Evolutionary conservation across 2,888 invertebrate genomes (phyloP), one percentile per base, ranked within the genome.

Genomic region (Tiliacea citrago): DNA sequence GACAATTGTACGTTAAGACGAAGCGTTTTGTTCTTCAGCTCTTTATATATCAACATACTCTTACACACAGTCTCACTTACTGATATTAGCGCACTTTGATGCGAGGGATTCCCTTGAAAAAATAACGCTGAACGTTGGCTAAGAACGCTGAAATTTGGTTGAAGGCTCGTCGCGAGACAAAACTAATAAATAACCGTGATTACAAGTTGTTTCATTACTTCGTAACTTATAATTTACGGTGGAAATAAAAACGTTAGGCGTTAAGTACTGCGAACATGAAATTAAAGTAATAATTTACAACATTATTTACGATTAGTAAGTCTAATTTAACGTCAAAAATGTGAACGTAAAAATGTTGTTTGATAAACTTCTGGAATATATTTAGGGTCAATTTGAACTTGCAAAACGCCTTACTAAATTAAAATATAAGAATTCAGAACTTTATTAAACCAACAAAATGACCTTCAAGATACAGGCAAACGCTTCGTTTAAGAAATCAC

Each of bases 1-100:
- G 89, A 87, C 92, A 90, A 93, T 94, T 93, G 92, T 95, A 90
- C 93, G 90, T 85, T 89, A 91, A 94, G 93, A 93, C 91, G 92
- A 86, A 89, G 87, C 92, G 93, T 94, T 95, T 95, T 95, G 94
- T 95, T 93, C 90, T 81, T 67, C 86, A 81, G 84, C 89, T 91
- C 91, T 92, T 91, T 93, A 91, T 91, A 84, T 81, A 86, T 53
- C 55, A 57, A 45, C 85, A 70, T 77, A 83, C 75, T 57, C 75
- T 65, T 80, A 73, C 77, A 75, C 79, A 76, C 85, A 85, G 88
- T 88, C 84, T 90, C 91, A 92, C 92, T 93, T 89, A 92, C 90
- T 86, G 88, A 88, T 92, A 92, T 94, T 92, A 92, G 81, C 80
- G 75, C 70, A 72, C 81, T 85, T 86, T 69, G 72, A 76, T 84